These are phyloP conservation scores for Dysmachus trigonus DNA, from an alignment of 2,888 invertebrate species.

Conservation along the genomic window DNA sequence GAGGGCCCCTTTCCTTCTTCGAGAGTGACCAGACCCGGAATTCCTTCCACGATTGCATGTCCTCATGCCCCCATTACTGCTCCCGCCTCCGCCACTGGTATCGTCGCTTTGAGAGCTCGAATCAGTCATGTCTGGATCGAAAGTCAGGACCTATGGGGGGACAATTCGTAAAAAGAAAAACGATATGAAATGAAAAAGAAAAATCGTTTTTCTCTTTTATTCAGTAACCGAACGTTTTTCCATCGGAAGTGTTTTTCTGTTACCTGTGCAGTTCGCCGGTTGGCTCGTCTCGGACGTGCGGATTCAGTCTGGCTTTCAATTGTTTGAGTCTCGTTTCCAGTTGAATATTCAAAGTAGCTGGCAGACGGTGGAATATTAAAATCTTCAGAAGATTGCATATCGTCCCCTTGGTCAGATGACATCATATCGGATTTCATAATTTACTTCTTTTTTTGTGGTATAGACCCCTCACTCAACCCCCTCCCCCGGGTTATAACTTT, in stretches of 20 bases:
- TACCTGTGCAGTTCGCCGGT: conserved; percentile 35
- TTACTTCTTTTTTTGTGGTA: not conserved
- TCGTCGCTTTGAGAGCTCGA: conserved; percentile 65
- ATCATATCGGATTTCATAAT: conserved; percentile 40
- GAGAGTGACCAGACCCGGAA: conserved; percentile 57
- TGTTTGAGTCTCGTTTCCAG: conserved; percentile 42
- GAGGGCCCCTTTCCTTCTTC: conserved; percentile 75
- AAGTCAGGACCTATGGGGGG: conserved; percentile 38
- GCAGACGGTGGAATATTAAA: conserved; percentile 27
- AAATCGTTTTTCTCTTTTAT: not conserved
- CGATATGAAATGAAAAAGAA: not conserved
- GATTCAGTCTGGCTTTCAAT: conserved; percentile 43
- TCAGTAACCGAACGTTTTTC: not conserved
- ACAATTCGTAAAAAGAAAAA: conserved; percentile 6
- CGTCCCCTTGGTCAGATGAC: conserved; percentile 26
- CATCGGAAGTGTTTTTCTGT: not conserved
- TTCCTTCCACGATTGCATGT: conserved; percentile 46
- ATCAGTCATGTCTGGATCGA: conserved; percentile 64
- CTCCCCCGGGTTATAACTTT: not conserved
- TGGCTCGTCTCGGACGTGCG: conserved; percentile 46
- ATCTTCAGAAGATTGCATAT: conserved; percentile 38
- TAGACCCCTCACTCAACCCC: not conserved
- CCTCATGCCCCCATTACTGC: conserved; percentile 47
- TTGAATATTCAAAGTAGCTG: conserved; percentile 42
- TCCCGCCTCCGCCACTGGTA: conserved; percentile 61